Base-by-base conservation (phyloP, 2,797 vertebrate genomes). In the Rousettus madagascariensis region DNA sequence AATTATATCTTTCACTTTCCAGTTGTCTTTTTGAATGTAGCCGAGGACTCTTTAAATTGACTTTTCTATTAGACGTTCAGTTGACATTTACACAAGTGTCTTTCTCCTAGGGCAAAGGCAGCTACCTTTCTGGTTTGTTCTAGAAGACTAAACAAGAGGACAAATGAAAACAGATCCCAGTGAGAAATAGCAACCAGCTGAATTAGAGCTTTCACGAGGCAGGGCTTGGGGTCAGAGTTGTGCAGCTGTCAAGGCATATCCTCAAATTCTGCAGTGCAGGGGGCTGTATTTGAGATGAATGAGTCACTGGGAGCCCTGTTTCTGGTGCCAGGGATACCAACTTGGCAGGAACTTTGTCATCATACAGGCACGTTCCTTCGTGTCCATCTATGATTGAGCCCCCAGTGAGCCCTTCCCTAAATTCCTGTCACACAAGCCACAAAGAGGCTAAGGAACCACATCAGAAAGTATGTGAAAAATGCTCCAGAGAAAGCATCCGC, bases 221-320 rank as follows among this genome's bases (percentile, higher is more conserved):
- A 71, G 24, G 19, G 6, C 19, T 75, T 61, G n/a, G 7, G 33
- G 24, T 91, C 55, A 59, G 59, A 77, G 57, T 22, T 51, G 33
- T 41, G 71, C 11, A 61, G n/a, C 38, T 79, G 11, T 49, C 20
- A 49, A 36, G 57, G 30, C 28, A 10, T 8, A 17, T 24, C 71
- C 13, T 90, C 69, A 28, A 28, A 53, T n/a, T 77, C 61, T 68
- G 71, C 4, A 43, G 59, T 38, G 10, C 5, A 2, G 11, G 13
- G 71, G 33, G 19, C 38, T 79, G n/a, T 89, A 12, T 59, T 75
- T 68, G 77, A 92, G 36, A 24, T 46, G 82, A 51, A 78, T 94
- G 91, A 96, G 19, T 96, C 97, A 96, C 51, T 53, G 82, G 36
- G 36, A 97, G 53, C 6, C 5, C 74, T 63, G 19, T 43, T 96